phyloP scores from a whole-genome alignment of 2,888 invertebrate species.

The Chirona hameri region DNA sequence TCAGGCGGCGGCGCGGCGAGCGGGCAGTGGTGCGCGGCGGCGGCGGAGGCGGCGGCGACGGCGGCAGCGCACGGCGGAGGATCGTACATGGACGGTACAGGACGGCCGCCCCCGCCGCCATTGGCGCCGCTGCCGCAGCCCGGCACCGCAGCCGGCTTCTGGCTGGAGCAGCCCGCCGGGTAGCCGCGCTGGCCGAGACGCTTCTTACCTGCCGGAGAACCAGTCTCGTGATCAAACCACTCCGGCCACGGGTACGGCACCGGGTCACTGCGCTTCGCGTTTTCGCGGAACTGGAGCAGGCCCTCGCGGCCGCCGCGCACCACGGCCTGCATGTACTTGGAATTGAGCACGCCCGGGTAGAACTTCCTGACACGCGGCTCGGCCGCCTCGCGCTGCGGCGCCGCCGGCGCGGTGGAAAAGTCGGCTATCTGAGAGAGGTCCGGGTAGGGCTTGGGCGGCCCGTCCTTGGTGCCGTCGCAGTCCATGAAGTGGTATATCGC shows the following conservation, averaged over 20 bases:
- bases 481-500: slow-evolving; percentile 22
- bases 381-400: not conserved
- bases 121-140: not conserved
- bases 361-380: not conserved
- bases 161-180: slow-evolving; percentile 7
- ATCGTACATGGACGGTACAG: slow-evolving; percentile 25
- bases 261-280: not conserved
- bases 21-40: not conserved
- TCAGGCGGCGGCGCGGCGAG: not conserved
- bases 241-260: slow-evolving; percentile 13
- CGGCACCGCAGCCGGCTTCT: not conserved
- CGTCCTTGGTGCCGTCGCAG: not conserved
- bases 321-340: slow-evolving; percentile 13
- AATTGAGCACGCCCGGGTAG: slow-evolving; percentile 10
- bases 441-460: not conserved
- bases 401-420: not conserved
- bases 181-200: not conserved
- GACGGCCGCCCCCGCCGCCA: not conserved
- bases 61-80: not conserved
- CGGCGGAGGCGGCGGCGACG: not conserved
- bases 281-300: not conserved
- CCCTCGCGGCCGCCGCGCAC: slow-evolving; percentile 25
- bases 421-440: slow-evolving; percentile 10
- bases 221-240: slow-evolving; percentile 25
- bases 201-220: slow-evolving; percentile 24